Evolutionary conservation across 2,888 invertebrate genomes (phyloP).

Genomic region (Tortrix viridana): DNA sequence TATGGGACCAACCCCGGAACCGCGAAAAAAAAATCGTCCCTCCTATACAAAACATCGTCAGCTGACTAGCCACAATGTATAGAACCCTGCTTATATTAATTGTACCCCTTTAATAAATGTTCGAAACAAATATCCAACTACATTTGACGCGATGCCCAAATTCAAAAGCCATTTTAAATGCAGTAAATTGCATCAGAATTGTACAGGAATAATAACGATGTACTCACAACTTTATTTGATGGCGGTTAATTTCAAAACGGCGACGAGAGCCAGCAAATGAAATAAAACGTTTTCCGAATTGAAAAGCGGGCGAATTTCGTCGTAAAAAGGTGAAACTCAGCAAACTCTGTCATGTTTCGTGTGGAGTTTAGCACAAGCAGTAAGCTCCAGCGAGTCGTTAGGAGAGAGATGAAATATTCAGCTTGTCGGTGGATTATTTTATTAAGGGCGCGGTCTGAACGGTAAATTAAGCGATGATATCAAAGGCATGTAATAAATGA

Average conservation of each 20-base stretch:
- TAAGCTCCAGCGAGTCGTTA: conserved; percentile 3
- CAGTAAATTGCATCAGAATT: conserved; percentile 3
- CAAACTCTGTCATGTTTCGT: conserved; percentile 21
- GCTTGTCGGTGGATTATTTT: background rate
- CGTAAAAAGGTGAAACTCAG: conserved; percentile 4
- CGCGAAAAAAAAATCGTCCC: too few species aligned
- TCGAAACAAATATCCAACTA: too few species aligned
- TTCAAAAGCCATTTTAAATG: too few species aligned
- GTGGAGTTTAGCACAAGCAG: conserved; percentile 12
- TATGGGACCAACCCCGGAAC: too few species aligned
- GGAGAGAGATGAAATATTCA: conserved; percentile 9
- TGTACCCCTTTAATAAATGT: too few species aligned
- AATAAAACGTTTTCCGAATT: conserved; percentile 19
- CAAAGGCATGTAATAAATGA: background rate
- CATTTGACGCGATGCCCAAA: too few species aligned
- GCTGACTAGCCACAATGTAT: too few species aligned
- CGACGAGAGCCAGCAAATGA: conserved; percentile 12
- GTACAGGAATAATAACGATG: conserved; percentile 6
- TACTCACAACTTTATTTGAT: conserved; percentile 9
- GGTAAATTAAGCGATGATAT: conserved; percentile 5
- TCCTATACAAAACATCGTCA: too few species aligned
- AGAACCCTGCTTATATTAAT: too few species aligned
- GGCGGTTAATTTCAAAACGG: conserved; percentile 22
- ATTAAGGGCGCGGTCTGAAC: background rate
- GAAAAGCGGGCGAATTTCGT: conserved; percentile 17